Evolutionary conservation across 2,888 invertebrate species (phyloP).

Genomic region (Callyntrura sp.): DNA sequence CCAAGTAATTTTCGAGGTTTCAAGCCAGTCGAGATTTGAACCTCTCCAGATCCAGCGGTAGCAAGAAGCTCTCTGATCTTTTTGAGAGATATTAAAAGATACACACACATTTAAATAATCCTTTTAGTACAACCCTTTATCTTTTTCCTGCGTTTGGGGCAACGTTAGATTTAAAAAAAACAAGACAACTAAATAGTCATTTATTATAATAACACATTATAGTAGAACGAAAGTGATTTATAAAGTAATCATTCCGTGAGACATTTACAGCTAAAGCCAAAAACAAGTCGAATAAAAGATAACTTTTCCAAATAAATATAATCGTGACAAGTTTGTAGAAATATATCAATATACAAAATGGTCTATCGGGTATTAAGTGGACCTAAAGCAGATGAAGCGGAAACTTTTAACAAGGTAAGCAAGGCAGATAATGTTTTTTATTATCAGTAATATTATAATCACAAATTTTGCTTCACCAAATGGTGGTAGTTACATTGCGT

Average conservation of each 20-base stretch:
- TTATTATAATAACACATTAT: too few species aligned
- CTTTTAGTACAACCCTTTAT: not conserved
- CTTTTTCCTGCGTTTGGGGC: constrained; percentile 26
- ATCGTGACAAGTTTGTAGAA: too few species aligned
- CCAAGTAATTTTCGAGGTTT: constrained; percentile 20
- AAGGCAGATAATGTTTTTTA: constrained; percentile 14
- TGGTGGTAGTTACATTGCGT: not conserved
- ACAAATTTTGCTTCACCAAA: too few species aligned
- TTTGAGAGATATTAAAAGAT: constrained; percentile 17
- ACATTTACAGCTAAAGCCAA: too few species aligned
- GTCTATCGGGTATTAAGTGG: constrained; percentile 18
- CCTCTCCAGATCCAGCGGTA: constrained; percentile 59
- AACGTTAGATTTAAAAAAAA: too few species aligned
- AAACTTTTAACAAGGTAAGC: constrained; percentile 27
- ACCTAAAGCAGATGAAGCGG: constrained; percentile 18
- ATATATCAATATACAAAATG: constrained; percentile 18
- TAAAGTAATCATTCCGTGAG: too few species aligned
- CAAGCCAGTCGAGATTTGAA: constrained; percentile 61
- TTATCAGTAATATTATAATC: too few species aligned
- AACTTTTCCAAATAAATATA: too few species aligned
- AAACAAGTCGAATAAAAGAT: too few species aligned
- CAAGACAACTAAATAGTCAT: too few species aligned
- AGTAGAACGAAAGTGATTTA: too few species aligned
- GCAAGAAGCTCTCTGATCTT: constrained; percentile 59
- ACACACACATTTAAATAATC: constrained; percentile 3